Percentiles rank a stretch among this genome's conserved stretches.
These are phyloP conservation scores for Callyntrura guangdongensis DNA, from an alignment of 2,888 invertebrate species.

Conservation along the genomic window DNA sequence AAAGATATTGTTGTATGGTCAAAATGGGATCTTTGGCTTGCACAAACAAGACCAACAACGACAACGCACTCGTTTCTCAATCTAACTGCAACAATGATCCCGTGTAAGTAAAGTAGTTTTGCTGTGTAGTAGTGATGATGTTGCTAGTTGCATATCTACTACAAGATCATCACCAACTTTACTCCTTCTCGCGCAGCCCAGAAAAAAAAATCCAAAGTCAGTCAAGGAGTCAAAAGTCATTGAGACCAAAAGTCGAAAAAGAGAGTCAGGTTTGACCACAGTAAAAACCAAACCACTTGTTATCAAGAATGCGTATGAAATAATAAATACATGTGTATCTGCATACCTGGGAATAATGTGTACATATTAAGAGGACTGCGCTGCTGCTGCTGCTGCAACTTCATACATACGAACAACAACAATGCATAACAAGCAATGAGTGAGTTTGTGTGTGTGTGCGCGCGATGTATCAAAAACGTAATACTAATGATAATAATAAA, in stretches of 20 bases:
- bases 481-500: conserved; percentile 36
- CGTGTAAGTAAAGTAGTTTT: conserved; percentile 42
- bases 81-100: conserved; percentile 47
- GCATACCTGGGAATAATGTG: conserved; percentile 26
- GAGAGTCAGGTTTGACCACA: conserved; percentile 79
- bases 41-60: neutral
- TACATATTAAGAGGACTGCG: neutral
- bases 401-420: conserved; percentile 54
- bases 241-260: conserved; percentile 63
- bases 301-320: conserved; percentile 74
- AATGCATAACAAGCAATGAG: conserved; percentile 46
- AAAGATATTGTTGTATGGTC: conserved; percentile 36
- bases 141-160: conserved; percentile 36
- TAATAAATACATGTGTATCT: conserved; percentile 57
- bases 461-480: conserved; percentile 46
- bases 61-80: conserved; percentile 47
- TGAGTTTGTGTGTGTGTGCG: neutral
- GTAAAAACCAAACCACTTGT: conserved; percentile 75
- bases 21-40: conserved; percentile 13
- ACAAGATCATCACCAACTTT: conserved; percentile 50
- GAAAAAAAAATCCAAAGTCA: conserved; percentile 76
- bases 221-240: conserved; percentile 80
- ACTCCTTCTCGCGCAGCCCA: conserved; percentile 57
- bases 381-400: conserved; percentile 4
- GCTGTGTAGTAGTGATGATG: conserved; percentile 35